Evolutionary conservation across 2,113 vertebrate genomes (phyloP), one percentile per base, ranked within the genome.

Genomic region (Casuarius casuarius): DNA sequence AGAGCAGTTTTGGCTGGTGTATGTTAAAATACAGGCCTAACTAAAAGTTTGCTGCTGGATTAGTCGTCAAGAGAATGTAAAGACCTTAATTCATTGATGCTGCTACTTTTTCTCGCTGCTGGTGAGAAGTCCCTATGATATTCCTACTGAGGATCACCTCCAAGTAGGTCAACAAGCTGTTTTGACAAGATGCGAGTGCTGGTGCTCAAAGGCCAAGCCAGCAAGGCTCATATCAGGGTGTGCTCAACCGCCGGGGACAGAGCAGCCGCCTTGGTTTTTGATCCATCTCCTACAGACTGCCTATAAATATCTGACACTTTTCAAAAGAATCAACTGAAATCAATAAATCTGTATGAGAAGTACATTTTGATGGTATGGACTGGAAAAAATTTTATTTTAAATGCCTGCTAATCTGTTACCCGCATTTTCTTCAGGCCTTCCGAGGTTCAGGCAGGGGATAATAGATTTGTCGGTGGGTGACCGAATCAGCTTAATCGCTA

Each of bases 201-300:
- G 25, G 29, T 42, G 40, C 77, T 75, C 77, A 46, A 79, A 79
- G 67, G 22, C 38, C 0, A 4, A 48, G 54, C 28, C 44, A 79
- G 26, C 31, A 49, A 56, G 81, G 33, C 54, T 87, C 18, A 3
- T 18, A 11, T 10, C 54, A n/a, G 75, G 12, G 28, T 1, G 2
- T 14, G 38, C 65, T 33, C 59, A 86, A 28, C 59, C 0, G 1
- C n/a, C 0, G 1, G n/a, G n/a, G 40, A 61, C 52, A 58, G 61
- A 63, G 40, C 58, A 87, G 74, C 40, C 46, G 14, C 68, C 40
- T 77, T 63, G 58, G 26, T 2, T 83, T 49, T 78, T 33, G 7
- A 74, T 22, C 29, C 52, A 61, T 17, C 33, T 35, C 42, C 75
- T 35, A 6, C 2, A 22, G 66, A 35, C 3, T 9, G 40, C 28